Base-by-base conservation (phyloP, 2,113 vertebrate genomes). In the Ceyx melanurus region DNA sequence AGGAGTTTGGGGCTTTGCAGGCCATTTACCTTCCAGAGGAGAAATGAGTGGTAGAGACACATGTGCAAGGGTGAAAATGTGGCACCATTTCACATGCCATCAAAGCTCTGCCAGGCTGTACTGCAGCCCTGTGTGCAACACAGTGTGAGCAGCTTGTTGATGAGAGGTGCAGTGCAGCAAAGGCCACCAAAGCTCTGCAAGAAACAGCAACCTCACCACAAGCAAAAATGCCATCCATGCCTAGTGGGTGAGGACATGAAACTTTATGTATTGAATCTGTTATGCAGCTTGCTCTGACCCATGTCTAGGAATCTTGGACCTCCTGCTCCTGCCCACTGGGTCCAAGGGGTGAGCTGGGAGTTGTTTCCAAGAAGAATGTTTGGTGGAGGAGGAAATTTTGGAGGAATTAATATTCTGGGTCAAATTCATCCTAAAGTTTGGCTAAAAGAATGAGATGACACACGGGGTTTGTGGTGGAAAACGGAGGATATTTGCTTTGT, bases 311-410 rank as follows among this genome's bases (percentile, higher is more conserved):
- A 23, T 26, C 21, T 50, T 70, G 43, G 45, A 37, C 26, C 67
- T 48, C 37, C 40, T 77, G 25, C 37, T 46, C 43, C 65, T 73
- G 40, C 18, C 18, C 25, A 3, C 25, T 10, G 12, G 21, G 16
- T 16, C 29, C 0, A 0, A 21, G 35, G 22, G 8, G 3, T 40
- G 71, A 57, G 23, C 53, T 82, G 31, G 23, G 16, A 25, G 43
- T 82, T 26, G 4, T 65, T 79, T 76, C 45, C 37, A 45, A 45
- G 28, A 28, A 81, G 14, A 25, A 11, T 1, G 1, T 61, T 79
- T 71, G 18, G 9, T 60, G 62, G 48, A 72, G 13, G 56, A 87
- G 16, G 12, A 6, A n/a, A 45, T 79, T 85, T 48, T 54, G 26
- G 58, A 76, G 42, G 13, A 72, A 61, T 82, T 51, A 0, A 3